Conservation (phyloP, 2,888 invertebrate species). For the Tinea trinotella region DNA sequence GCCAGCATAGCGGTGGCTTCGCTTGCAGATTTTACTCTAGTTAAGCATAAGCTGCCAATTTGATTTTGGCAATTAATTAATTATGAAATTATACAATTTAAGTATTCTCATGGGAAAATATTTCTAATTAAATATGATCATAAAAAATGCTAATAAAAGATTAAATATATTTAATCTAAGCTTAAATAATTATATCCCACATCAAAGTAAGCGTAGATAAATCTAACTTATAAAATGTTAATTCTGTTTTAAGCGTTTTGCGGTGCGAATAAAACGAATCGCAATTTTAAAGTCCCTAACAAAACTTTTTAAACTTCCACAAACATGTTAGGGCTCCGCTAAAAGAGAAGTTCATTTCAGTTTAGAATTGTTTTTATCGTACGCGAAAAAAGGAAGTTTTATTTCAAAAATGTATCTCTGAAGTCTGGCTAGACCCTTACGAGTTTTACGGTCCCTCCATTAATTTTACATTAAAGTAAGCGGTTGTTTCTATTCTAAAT, state of each 20-base stretch:
- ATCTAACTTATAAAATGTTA: constrained; percentile 13
- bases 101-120: too few species aligned
- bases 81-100: too few species aligned
- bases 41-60: too few species aligned
- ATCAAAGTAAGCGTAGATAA: too few species aligned
- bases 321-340: constrained; percentile 64
- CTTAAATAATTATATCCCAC: too few species aligned
- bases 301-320: constrained; percentile 62
- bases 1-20: too few species aligned
- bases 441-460: not conserved
- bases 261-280: constrained; percentile 42
- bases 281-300: constrained; percentile 47
- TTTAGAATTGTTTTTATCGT: constrained; percentile 54
- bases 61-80: too few species aligned
- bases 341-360: constrained; percentile 66
- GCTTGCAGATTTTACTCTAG: too few species aligned
- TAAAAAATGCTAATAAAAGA: too few species aligned
- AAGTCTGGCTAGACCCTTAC: constrained; percentile 34
- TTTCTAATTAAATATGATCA: too few species aligned
- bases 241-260: constrained; percentile 17
- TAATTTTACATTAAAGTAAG: not conserved
- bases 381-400: constrained; percentile 63
- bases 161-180: too few species aligned
- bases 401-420: constrained; percentile 67
- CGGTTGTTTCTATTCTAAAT: not conserved